phyloP scores from a whole-genome alignment of 2,888 invertebrate species.

The Biston stratarius region DNA sequence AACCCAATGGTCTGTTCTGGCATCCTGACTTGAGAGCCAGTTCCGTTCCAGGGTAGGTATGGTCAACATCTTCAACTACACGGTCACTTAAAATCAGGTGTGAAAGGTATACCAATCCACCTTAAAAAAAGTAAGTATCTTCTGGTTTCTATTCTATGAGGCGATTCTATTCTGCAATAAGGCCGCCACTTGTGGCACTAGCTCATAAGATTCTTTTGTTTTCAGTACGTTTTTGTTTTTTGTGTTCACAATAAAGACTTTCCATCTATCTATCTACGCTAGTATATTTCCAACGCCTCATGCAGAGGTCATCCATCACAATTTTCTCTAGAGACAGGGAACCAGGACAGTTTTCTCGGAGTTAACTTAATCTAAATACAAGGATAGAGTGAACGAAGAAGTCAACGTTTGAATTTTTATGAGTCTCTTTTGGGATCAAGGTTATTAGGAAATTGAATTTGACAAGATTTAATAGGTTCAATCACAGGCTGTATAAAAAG shows the following conservation, averaged over 20 bases:
- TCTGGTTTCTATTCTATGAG: neutral
- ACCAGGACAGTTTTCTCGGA: conserved; percentile 1
- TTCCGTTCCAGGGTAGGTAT: too few species aligned
- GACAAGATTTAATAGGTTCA: conserved; percentile 10
- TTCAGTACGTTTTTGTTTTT: too few species aligned
- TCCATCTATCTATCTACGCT: too few species aligned
- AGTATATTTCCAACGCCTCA: neutral
- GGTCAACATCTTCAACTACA: too few species aligned
- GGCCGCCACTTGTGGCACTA: too few species aligned
- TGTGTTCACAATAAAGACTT: too few species aligned
- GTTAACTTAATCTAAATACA: conserved; percentile 1
- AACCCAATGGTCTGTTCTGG: too few species aligned
- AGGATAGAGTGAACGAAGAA: neutral
- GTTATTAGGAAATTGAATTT: conserved; percentile 16
- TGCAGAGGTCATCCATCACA: conserved; percentile 17
- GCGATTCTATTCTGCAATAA: too few species aligned
- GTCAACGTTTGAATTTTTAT: conserved; percentile 23
- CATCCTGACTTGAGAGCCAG: too few species aligned
- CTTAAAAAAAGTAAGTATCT: neutral
- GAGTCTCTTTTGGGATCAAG: conserved; percentile 5
- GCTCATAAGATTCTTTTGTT: too few species aligned
- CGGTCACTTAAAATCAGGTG: too few species aligned
- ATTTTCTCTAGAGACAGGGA: conserved; percentile 20
- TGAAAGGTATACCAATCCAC: too few species aligned
- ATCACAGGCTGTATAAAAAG: conserved; percentile 3